Percentiles rank a stretch among this genome's conserved stretches.
phyloP scores from a whole-genome alignment of 2,888 invertebrate genomes.

The Steinernema carpocapsae region DNA sequence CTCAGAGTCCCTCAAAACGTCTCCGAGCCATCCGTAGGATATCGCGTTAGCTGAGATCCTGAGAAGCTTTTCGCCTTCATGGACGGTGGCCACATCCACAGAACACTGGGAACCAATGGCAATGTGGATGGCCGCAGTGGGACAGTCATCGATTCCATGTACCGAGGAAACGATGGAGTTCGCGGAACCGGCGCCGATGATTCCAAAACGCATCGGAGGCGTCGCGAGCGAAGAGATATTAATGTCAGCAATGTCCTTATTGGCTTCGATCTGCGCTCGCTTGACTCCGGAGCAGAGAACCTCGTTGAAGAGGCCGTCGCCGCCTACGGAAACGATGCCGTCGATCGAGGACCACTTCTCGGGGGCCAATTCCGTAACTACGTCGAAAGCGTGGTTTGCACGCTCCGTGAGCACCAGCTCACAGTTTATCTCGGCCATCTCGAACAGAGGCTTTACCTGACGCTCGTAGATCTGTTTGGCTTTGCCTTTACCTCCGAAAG shows the following conservation, averaged over 20 bases:
- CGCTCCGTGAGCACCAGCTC: constrained; percentile 79
- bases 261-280: constrained; percentile 49
- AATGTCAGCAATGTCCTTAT: constrained; percentile 60
- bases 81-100: constrained; percentile 80
- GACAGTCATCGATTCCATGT: constrained; percentile 82
- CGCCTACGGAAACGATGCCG: constrained; percentile 79
- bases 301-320: constrained; percentile 86
- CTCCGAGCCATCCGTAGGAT: constrained; percentile 85
- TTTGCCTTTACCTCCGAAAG: constrained; percentile 81
- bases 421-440: constrained; percentile 71
- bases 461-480: constrained; percentile 79
- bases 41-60: constrained; percentile 80
- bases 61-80: constrained; percentile 74
- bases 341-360: constrained; percentile 49
- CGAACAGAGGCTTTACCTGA: constrained; percentile 74
- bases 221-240: constrained; percentile 54
- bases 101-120: constrained; percentile 79
- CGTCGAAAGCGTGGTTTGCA: constrained; percentile 80
- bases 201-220: constrained; percentile 76
- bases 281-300: constrained; percentile 78
- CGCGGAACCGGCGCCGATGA: constrained; percentile 78
- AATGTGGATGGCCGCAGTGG: constrained; percentile 81
- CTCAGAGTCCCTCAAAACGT: constrained; percentile 81
- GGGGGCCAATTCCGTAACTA: constrained; percentile 54
- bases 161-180: constrained; percentile 82